A percentile compares a stretch with the other conserved stretches of the same genome.
Conservation (phyloP, 2,888 invertebrate species). For the Spodoptera picta region DNA sequence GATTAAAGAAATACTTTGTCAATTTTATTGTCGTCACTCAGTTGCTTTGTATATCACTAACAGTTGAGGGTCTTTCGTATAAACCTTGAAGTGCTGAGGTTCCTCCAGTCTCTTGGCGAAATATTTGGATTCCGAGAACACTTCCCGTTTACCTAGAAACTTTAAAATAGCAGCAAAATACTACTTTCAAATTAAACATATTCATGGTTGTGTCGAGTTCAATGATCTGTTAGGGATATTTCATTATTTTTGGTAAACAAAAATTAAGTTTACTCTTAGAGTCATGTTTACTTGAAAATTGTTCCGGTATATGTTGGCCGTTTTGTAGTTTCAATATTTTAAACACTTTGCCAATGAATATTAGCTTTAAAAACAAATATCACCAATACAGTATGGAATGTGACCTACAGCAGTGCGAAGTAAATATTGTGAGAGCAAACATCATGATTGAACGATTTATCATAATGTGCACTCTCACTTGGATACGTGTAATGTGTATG, state of each 20-base stretch:
- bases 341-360: constrained; percentile 10
- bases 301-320: too few relatives aligned
- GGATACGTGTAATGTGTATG: constrained; percentile 50
- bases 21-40: constrained; percentile 9
- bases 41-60: constrained; percentile 20
- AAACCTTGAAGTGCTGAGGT: constrained; percentile 49
- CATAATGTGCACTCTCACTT: constrained; percentile 66
- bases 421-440: constrained; percentile 29
- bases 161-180: constrained; percentile 52
- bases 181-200: constrained; percentile 52
- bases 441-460: constrained; percentile 60
- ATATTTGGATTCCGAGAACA: constrained; percentile 43
- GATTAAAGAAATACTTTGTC: constrained; percentile 8
- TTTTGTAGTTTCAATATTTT: neutral
- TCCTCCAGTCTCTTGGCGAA: constrained; percentile 50
- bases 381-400: constrained; percentile 31
- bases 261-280: neutral
- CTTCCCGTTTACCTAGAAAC: constrained; percentile 59
- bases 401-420: constrained; percentile 19
- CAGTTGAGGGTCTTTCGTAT: constrained; percentile 37
- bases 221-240: constrained; percentile 26
- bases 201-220: constrained; percentile 25
- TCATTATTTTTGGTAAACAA: constrained; percentile 1
- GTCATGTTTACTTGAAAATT: neutral
- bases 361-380: constrained; percentile 19